Base-by-base conservation (phyloP, 1,140 invertebrate genomes). In the Cotesia glomerata region DNA sequence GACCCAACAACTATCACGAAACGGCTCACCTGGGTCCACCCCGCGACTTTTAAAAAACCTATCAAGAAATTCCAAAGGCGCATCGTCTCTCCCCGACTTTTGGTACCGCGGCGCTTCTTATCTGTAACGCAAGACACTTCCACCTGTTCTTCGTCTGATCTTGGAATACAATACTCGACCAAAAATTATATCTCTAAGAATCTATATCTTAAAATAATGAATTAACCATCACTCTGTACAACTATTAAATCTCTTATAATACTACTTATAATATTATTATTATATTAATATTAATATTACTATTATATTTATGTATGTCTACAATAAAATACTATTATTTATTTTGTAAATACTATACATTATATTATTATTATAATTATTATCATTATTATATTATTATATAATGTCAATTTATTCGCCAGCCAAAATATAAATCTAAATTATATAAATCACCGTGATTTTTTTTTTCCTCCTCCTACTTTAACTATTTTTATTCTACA, bases 291-390 rank as follows among this genome's bases (percentile, higher is more conserved):
- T 69, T 52, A 77, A 75, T 75, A 76, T 74, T 75, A 79, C 75
- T 62, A 69, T 75, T 67, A 73, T 75, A 71, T 61, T 72, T 71
- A 13, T 59, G 9, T 64, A 74, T 71, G 52, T 79, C 73, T 76
- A 79, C 68, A 54, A 75, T 73, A 71, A 65, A 76, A 75, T 59
- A 73, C 26, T 26, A 76, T 80, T 79, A 80, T 82, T 82, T 80
- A 80, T 80, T 82, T 82, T 82, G 80, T 82, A 82, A 82, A 82
- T 82, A 82, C 76, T 78, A 78, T 79, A 79, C 74, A 79, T 70
- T 76, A 76, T 75, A 73, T 76, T 74, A 77, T 26, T 26, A 26
- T 26, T 11, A 45, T 45, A 45, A 45, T 45, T 26, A 51, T 80
- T 82, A 78, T 80, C 79, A 82, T 81, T 78, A 76, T 69, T 74